A percentile compares a stretch with the other conserved stretches of the same genome.
Evolutionary conservation across 2,113 vertebrate genomes (phyloP).

Genomic region (Gallinago jamesoni): DNA sequence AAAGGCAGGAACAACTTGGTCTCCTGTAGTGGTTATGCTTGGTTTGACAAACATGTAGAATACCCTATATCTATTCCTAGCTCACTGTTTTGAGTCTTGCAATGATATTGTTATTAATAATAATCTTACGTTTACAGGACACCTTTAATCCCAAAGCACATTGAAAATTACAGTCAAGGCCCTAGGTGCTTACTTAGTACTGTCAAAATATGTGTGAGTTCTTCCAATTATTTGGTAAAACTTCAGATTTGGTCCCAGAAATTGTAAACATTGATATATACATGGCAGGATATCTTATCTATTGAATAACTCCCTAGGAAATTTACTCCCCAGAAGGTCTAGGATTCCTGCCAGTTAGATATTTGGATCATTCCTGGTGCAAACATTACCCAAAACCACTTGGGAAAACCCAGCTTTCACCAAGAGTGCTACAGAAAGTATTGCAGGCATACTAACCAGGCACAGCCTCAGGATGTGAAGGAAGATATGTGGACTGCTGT

Average conservation of each 20-base stretch:
- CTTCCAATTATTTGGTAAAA: background rate
- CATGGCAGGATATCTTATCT: background rate
- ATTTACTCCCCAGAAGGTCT: background rate
- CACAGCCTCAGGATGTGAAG: background rate
- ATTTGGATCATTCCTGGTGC: background rate
- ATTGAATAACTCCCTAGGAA: background rate
- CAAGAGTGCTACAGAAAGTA: background rate
- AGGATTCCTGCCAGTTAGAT: background rate
- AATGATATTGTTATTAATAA: slow-evolving; percentile 15
- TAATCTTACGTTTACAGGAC: background rate
- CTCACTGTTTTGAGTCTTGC: background rate
- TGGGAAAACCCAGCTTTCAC: background rate
- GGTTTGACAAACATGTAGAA: slow-evolving; percentile 7
- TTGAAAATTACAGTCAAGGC: background rate
- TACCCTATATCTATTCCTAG: background rate
- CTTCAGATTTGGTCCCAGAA: background rate
- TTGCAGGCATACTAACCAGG: background rate
- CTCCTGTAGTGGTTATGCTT: background rate
- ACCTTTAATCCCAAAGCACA: slow-evolving; percentile 43
- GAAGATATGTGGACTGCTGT: background rate
- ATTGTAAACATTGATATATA: slow-evolving; percentile 12
- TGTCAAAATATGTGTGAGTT: background rate
- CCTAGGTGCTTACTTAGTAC: background rate
- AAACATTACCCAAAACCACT: background rate
- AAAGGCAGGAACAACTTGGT: background rate